Conservation (phyloP, 64 coral and sea anemone species). For the Pocillopora damicornis region DNA sequence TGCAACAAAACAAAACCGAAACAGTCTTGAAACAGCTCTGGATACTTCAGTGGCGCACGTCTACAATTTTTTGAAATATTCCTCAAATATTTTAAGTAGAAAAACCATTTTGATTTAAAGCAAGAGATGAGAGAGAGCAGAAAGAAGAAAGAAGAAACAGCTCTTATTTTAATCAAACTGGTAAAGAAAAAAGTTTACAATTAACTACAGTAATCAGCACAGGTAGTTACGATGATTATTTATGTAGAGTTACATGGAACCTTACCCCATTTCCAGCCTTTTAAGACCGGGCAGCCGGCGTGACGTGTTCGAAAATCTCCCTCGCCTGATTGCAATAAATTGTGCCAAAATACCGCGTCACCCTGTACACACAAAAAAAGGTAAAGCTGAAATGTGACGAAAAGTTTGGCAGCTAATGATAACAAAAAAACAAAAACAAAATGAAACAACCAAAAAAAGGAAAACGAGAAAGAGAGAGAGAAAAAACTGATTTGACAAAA, state of each 20-base stretch:
- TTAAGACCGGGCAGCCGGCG: conserved; percentile 90
- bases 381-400: too few relatives aligned
- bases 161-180: not conserved
- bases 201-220: not conserved
- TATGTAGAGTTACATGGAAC: not conserved
- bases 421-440: not conserved
- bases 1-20: not conserved
- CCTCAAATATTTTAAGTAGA: too few relatives aligned
- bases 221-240: not conserved
- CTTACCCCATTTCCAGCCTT: conserved; percentile 97
- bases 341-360: conserved; percentile 95
- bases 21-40: too few relatives aligned
- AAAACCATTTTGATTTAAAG: too few relatives aligned
- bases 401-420: not conserved
- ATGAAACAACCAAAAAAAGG: not conserved
- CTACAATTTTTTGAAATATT: too few relatives aligned
- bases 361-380: conserved; percentile 42
- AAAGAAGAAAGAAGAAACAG: not conserved
- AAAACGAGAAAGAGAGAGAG: too few relatives aligned
- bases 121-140: not conserved
- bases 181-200: too few relatives aligned
- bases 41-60: too few relatives aligned
- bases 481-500: too few relatives aligned
- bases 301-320: conserved; percentile 96
- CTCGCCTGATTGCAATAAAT: conserved; percentile 78